A percentile compares a stretch with the other conserved stretches of the same genome.
Evolutionary conservation across 2,797 vertebrate species (phyloP).

Genomic region (Helicolenus hilgendorfi): DNA sequence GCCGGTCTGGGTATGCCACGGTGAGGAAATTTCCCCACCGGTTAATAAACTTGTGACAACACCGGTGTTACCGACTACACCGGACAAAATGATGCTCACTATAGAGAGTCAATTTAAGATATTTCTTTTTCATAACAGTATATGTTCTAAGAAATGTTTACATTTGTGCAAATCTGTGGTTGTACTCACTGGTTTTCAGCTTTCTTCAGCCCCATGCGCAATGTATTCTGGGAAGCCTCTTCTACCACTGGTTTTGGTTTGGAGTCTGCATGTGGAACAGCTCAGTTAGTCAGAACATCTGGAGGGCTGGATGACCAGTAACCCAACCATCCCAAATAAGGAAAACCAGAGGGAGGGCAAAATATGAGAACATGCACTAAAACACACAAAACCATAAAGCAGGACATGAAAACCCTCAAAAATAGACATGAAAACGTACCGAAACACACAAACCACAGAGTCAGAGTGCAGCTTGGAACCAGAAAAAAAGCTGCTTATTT

Average conservation of each 20-base stretch:
- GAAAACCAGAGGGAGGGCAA: background rate
- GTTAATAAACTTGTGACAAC: no score
- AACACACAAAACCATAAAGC: constrained; percentile 8
- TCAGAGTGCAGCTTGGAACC: constrained; percentile 30
- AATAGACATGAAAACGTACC: background rate
- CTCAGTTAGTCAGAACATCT: constrained; percentile 62
- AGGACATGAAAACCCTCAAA: background rate
- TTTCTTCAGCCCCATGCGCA: background rate
- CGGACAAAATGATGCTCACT: no score
- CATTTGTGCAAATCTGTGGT: background rate
- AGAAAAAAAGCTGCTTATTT: constrained; percentile 50
- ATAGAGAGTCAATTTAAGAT: background rate
- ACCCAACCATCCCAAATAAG: constrained; percentile 42
- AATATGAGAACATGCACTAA: constrained; percentile 1
- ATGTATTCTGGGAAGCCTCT: constrained; percentile 31
- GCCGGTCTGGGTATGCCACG: no score
- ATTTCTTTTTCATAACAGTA: background rate
- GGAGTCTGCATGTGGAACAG: constrained; percentile 49
- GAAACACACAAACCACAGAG: constrained; percentile 25
- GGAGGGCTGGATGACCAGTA: constrained; percentile 54
- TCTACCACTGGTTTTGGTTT: constrained; percentile 56
- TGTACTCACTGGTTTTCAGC: background rate
- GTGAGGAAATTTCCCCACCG: no score
- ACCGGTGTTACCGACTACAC: no score
- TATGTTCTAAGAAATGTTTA: background rate